Conservation (phyloP, 2,113 vertebrate genomes). For the Megaleporinus macrocephalus region DNA sequence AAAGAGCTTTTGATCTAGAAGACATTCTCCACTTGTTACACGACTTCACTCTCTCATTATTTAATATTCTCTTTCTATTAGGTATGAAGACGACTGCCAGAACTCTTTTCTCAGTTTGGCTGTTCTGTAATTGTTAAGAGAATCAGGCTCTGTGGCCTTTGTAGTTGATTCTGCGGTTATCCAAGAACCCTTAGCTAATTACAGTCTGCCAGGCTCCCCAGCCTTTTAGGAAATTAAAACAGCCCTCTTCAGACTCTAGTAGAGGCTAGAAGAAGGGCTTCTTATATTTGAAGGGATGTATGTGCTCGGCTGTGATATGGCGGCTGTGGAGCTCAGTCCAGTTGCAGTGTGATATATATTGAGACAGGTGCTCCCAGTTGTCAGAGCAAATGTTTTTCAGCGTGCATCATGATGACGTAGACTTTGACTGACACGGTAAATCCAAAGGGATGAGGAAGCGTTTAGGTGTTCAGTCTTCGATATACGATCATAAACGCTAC, state of each 20-base stretch:
- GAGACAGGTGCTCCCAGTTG: background rate
- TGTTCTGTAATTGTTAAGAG: slow-evolving; percentile 6
- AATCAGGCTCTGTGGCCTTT: slow-evolving; percentile 36
- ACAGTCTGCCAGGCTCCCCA: slow-evolving; percentile 27
- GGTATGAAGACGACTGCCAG: background rate
- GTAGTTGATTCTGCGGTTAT: slow-evolving; percentile 45
- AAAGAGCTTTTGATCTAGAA: background rate
- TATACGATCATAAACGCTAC: background rate
- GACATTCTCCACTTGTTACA: background rate
- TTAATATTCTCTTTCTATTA: slow-evolving; percentile 1
- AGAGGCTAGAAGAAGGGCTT: slow-evolving; percentile 49
- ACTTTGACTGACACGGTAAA: slow-evolving; percentile 24
- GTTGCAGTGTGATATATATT: background rate
- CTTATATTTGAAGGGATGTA: slow-evolving; percentile 55
- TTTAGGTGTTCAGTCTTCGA: background rate
- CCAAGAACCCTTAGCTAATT: slow-evolving; percentile 68
- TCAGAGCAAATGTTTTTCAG: background rate
- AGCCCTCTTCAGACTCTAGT: slow-evolving; percentile 23
- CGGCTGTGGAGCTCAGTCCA: background rate
- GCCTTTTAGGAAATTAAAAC: slow-evolving; percentile 66
- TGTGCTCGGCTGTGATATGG: slow-evolving; percentile 52
- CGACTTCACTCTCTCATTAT: background rate
- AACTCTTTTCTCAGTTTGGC: slow-evolving; percentile 14
- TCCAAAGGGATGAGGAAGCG: background rate
- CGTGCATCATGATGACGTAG: background rate